Percentiles rank a stretch among this genome's conserved stretches.
Evolutionary conservation across 1,140 invertebrate genomes (phyloP).

Genomic region (Drosophila simulans): DNA sequence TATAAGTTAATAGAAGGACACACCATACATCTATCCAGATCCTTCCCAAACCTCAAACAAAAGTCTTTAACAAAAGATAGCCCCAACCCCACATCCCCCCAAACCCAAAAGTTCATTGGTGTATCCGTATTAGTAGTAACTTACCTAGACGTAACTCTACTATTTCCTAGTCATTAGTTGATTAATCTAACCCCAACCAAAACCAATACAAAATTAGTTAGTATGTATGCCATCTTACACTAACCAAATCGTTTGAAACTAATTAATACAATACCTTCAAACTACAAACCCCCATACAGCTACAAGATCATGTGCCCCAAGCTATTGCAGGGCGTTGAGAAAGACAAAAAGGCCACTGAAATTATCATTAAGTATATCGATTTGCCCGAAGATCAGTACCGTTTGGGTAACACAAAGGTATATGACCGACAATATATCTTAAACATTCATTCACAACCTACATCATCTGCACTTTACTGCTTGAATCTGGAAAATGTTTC

Average conservation of each 20-base stretch:
- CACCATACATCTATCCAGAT: conserved; percentile 13
- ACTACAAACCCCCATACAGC: conserved; percentile 86
- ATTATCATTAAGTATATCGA: conserved; percentile 94
- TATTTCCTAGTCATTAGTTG: conserved; percentile 48
- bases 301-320: conserved; percentile 96
- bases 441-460: conserved; percentile 24
- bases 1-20: conserved; percentile 37
- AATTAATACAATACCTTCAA: conserved; percentile 49
- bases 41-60: conserved; percentile 2
- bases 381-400: conserved; percentile 96
- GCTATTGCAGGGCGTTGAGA: conserved; percentile 90
- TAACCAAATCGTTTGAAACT: conserved; percentile 46
- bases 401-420: conserved; percentile 98
- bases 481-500: conserved; percentile 14
- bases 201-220: conserved; percentile 31
- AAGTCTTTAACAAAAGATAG: conserved; percentile 59
- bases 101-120: conserved; percentile 42
- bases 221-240: conserved; percentile 43
- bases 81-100: not conserved
- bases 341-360: conserved; percentile 93
- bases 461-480: conserved; percentile 12
- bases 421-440: conserved; percentile 78
- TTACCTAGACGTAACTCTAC: conserved; percentile 59
- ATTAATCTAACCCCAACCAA: conserved; percentile 19
- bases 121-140: conserved; percentile 52